Percentiles rank a stretch among this genome's conserved stretches.
Evolutionary conservation across 2,888 invertebrate genomes (phyloP).

Genomic region (Eilema griseolum): DNA sequence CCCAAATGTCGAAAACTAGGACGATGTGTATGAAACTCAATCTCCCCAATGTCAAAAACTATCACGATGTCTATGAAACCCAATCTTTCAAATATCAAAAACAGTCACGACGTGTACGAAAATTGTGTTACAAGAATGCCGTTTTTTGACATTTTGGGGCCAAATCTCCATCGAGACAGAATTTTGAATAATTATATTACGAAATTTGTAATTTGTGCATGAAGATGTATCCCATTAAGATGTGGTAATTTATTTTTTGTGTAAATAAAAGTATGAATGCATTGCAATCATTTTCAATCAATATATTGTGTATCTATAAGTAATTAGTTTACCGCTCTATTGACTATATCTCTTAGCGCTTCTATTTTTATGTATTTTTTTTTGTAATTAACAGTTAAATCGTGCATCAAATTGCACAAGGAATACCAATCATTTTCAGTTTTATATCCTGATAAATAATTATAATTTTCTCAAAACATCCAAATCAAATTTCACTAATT

Average conservation of each 20-base stretch:
- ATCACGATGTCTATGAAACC: too few relatives aligned
- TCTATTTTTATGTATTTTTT: constrained; percentile 25
- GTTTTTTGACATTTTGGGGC: too few relatives aligned
- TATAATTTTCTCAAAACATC: constrained; percentile 36
- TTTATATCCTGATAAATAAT: constrained; percentile 35
- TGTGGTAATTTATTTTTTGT: constrained; percentile 44
- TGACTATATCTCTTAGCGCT: constrained; percentile 29
- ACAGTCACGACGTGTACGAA: too few relatives aligned
- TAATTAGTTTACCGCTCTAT: constrained; percentile 28
- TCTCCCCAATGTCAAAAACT: too few relatives aligned
- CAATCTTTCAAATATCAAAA: too few relatives aligned
- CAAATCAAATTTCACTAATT: constrained; percentile 50
- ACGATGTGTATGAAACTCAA: too few relatives aligned
- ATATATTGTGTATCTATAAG: constrained; percentile 44
- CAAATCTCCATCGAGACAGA: too few relatives aligned
- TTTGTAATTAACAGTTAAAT: constrained; percentile 33
- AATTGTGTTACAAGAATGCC: too few relatives aligned
- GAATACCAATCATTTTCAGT: constrained; percentile 49
- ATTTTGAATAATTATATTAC: too few relatives aligned
- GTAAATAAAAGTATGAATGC: constrained; percentile 52
- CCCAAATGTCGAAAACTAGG: too few relatives aligned
- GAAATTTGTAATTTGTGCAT: background rate
- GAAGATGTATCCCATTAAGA: constrained; percentile 28
- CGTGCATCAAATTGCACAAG: constrained; percentile 26
- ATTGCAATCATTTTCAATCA: constrained; percentile 54